Conservation (phyloP, 2,113 vertebrate species). For the Panthera leo region DNA sequence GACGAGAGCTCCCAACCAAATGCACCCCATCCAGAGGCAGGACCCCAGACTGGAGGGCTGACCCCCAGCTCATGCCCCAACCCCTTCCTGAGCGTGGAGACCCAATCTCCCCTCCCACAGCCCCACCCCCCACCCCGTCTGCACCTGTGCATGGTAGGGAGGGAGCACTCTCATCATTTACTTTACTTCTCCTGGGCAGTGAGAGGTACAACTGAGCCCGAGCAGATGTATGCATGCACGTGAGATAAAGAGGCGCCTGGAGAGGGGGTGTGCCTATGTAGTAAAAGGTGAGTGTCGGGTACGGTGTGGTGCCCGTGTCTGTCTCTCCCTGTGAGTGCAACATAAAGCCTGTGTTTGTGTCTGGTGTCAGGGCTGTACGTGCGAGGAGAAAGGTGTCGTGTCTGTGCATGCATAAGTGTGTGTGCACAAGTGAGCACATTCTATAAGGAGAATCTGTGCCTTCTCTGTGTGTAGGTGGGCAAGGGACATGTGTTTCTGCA, state of each 20-base stretch:
- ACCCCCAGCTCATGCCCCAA: neutral
- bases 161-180: neutral
- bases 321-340: neutral
- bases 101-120: neutral
- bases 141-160: rapidly evolving
- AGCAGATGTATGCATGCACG: rapidly evolving
- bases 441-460: neutral
- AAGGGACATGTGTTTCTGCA: neutral
- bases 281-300: neutral
- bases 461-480: rapidly evolving
- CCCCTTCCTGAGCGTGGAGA: neutral
- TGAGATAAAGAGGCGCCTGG: too few relatives aligned
- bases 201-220: neutral
- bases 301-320: neutral
- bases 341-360: neutral
- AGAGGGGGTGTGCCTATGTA: neutral
- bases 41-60: neutral
- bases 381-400: rapidly evolving
- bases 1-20: neutral
- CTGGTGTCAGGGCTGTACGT: too few relatives aligned
- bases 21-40: neutral
- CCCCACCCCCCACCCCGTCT: neutral
- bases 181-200: neutral
- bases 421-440: too few relatives aligned
- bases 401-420: neutral